Percentiles rank a stretch among this genome's conserved stretches.
Conservation (phyloP, 1,140 invertebrate genomes). For the Drosophila orena region DNA sequence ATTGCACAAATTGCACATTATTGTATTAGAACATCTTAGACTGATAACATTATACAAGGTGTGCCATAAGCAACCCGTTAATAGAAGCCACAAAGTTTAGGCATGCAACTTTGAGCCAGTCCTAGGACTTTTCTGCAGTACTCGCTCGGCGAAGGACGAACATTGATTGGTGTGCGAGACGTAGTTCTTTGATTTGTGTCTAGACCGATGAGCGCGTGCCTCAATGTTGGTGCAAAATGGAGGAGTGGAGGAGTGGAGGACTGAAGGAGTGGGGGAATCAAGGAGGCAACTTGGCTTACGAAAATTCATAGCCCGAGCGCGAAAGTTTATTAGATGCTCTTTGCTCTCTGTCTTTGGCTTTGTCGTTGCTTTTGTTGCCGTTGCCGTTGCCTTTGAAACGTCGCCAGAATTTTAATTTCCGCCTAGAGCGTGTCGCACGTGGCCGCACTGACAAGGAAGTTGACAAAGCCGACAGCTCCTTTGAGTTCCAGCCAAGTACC, state of each 20-base stretch:
- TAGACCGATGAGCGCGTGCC: conserved; percentile 58
- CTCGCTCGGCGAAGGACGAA: background rate
- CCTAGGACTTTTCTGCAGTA: background rate
- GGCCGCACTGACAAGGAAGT: conserved; percentile 59
- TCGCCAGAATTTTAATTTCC: conserved; percentile 75
- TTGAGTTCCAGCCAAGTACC: conserved; percentile 39
- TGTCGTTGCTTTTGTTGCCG: conserved; percentile 21
- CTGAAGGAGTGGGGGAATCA: conserved; percentile 1
- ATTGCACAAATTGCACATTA: too few relatives aligned
- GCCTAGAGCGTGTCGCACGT: conserved; percentile 50
- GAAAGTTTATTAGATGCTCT: conserved; percentile 55
- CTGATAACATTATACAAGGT: background rate
- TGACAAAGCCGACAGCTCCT: conserved; percentile 38
- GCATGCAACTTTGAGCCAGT: conserved; percentile 16
- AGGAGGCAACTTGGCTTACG: conserved; percentile 30
- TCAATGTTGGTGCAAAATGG: background rate
- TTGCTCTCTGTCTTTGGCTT: conserved; percentile 23
- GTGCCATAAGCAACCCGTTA: too few relatives aligned
- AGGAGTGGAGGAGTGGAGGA: background rate
- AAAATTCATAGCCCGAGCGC: conserved; percentile 48
- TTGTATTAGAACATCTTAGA: background rate
- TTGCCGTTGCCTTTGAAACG: conserved; percentile 33
- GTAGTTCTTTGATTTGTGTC: conserved; percentile 74
- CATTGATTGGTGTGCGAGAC: conserved; percentile 54
- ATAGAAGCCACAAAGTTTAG: too few relatives aligned